Percentiles rank a stretch among this genome's conserved stretches.
Conservation (phyloP, 2,797 vertebrate genomes). For the Rallus crepitans region DNA sequence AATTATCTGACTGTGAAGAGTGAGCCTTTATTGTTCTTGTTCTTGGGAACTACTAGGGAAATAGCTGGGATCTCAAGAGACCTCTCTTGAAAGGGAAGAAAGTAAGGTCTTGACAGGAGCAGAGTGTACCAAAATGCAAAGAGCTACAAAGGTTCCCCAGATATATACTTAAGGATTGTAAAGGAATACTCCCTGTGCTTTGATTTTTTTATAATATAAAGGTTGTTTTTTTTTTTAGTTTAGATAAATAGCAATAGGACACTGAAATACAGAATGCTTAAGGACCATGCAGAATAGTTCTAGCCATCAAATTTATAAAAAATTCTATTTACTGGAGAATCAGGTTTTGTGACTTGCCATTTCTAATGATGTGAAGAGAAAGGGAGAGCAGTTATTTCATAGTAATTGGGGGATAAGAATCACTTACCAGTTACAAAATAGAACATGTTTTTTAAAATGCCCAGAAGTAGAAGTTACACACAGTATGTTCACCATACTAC, state of each 20-base stretch:
- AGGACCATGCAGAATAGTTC: neutral
- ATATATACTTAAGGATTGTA: neutral
- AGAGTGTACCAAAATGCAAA: neutral
- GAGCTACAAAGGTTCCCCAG: neutral
- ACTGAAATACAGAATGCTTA: neutral
- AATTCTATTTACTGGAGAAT: neutral
- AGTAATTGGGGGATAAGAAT: neutral
- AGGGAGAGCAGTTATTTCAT: neutral
- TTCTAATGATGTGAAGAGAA: neutral
- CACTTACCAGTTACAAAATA: neutral
- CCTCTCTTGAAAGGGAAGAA: slow-evolving; percentile 4
- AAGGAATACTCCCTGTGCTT: neutral
- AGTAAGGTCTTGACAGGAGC: neutral
- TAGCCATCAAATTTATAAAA: neutral
- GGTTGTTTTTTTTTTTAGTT: neutral
- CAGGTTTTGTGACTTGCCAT: neutral
- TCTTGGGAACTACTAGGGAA: slow-evolving; percentile 20
- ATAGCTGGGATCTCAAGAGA: slow-evolving; percentile 40
- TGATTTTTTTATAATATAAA: neutral
- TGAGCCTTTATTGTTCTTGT: neutral
- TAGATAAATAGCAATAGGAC: neutral
- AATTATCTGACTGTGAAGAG: neutral
- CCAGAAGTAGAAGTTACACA: neutral
- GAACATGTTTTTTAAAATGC: fast-evolving
- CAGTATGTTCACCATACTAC: neutral